phyloP scores from a whole-genome alignment of 1,140 invertebrate species.

The Plutomurus gul region DNA sequence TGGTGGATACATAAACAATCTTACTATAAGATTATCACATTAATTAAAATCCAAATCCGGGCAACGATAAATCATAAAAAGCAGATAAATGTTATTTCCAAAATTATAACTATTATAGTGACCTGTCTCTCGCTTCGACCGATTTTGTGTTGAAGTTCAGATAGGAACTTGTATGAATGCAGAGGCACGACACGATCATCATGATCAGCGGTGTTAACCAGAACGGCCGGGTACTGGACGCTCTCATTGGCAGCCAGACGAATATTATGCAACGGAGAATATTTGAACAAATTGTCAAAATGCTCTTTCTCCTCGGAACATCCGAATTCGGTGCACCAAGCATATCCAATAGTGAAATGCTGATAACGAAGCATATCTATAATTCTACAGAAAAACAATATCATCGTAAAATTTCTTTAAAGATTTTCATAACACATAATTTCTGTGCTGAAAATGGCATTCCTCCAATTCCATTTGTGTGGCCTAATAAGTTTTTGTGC shows the following conservation, averaged over 20 bases:
- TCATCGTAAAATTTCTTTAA: not conserved
- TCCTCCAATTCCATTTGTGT: not conserved
- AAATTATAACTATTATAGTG: no score
- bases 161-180: conserved; percentile 93
- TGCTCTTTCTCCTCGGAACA: conserved; percentile 84
- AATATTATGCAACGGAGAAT: conserved; percentile 95
- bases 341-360: conserved; percentile 96
- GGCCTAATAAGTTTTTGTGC: not conserved
- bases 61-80: no score
- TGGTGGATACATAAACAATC: no score
- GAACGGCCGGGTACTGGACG: conserved; percentile 82
- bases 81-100: no score
- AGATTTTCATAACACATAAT: not conserved
- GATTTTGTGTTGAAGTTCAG: conserved; percentile 81
- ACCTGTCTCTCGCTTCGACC: conserved; percentile 65
- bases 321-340: conserved; percentile 93
- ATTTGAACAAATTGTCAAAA: conserved; percentile 85
- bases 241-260: conserved; percentile 62
- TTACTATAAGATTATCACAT: no score
- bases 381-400: conserved; percentile 68
- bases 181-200: conserved; percentile 80
- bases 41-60: no score
- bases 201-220: conserved; percentile 79
- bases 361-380: conserved; percentile 97
- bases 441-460: not conserved